phyloP scores from a whole-genome alignment of 2,113 vertebrate species.

The Actinemys pallida region DNA sequence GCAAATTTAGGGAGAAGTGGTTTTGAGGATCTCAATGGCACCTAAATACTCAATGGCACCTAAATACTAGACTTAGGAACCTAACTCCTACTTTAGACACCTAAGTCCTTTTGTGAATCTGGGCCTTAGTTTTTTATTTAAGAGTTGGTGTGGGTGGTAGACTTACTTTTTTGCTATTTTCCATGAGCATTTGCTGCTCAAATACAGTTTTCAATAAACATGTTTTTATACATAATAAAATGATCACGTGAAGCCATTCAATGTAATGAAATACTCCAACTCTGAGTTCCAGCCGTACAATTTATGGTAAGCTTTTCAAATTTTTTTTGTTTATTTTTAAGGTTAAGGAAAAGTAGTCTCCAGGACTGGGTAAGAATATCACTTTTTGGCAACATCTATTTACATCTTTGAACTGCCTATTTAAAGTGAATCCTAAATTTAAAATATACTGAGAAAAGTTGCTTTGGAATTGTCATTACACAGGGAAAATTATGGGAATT shows the following conservation, averaged over 20 bases:
- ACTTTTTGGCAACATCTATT: not conserved
- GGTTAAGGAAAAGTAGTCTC: not conserved
- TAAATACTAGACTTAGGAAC: not conserved
- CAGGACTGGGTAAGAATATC: not conserved
- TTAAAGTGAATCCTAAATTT: rapidly evolving
- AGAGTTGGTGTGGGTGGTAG: not conserved
- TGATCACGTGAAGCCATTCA: not conserved
- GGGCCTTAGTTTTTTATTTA: not conserved
- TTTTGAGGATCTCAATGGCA: not conserved
- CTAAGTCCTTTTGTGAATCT: not conserved
- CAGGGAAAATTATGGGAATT: not conserved
- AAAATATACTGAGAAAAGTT: not conserved
- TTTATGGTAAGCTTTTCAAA: not conserved
- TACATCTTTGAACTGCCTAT: not conserved
- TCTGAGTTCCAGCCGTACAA: not conserved
- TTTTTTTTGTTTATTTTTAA: not conserved
- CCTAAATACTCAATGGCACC: not conserved
- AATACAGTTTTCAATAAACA: not conserved
- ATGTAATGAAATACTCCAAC: not conserved
- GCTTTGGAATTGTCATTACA: not conserved
- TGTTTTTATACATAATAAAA: not conserved
- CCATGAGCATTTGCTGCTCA: not conserved
- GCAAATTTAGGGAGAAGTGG: not conserved
- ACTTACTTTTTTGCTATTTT: not conserved
- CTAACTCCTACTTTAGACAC: not conserved